phyloP scores from a whole-genome alignment of 2,797 vertebrate genomes.

The Artibeus lituratus region DNA sequence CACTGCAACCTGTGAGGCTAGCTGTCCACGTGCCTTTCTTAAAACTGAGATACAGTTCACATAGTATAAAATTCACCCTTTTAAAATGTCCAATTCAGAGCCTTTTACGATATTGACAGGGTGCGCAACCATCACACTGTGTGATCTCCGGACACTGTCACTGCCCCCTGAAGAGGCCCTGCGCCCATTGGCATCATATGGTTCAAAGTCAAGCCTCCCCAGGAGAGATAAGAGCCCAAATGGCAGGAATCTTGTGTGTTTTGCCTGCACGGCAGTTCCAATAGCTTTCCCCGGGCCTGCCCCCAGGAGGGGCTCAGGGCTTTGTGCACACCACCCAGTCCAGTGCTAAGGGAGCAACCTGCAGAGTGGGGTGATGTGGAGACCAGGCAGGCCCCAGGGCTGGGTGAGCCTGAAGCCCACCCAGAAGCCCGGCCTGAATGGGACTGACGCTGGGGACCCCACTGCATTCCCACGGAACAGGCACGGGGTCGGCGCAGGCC shows the following conservation, averaged over 20 bases:
- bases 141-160: not conserved
- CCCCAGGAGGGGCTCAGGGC: not conserved
- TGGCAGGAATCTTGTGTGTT: fast-evolving
- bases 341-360: not conserved
- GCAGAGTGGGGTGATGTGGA: not conserved
- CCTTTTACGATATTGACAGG: not conserved
- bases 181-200: fast-evolving
- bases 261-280: not conserved
- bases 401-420: no score
- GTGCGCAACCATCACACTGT: fast-evolving
- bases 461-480: fast-evolving
- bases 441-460: no score
- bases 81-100: not conserved
- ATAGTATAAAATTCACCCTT: not conserved
- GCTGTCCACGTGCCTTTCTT: not conserved
- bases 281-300: fast-evolving
- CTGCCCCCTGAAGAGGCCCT: not conserved
- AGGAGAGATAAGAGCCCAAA: fast-evolving
- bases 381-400: not conserved
- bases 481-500: not conserved
- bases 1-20: not conserved
- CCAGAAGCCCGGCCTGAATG: not conserved
- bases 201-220: not conserved
- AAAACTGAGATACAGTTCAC: not conserved
- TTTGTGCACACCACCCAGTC: fast-evolving